Base-by-base conservation (phyloP, 1,140 invertebrate genomes). In the Euura lappo region DNA sequence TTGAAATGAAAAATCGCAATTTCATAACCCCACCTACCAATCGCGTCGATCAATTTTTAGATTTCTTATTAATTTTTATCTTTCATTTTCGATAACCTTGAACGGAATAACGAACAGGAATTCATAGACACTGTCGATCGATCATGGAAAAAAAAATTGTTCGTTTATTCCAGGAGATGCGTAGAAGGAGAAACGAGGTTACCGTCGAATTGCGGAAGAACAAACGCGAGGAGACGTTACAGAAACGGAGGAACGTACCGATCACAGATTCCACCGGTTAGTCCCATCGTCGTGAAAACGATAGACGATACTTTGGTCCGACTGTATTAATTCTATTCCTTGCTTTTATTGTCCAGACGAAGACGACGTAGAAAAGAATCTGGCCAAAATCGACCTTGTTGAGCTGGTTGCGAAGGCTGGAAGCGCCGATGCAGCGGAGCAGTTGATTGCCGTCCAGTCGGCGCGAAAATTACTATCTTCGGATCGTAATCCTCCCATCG, bases 401-500 rank as follows among this genome's bases (percentile, higher is more conserved):
- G 84, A 93, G 76, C 86, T 97, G 73, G 94, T 96, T 68, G 86
- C 88, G 77, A 94, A 94, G 80, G 94, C 94, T 46, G 91, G 89
- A 4, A 92, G 91, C 83, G 79, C 84, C n/a, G 90, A 95, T 80
- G 92, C 93, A 69, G 89, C 90, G 42, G 85, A 93, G 79, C 95
- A 97, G 86, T 90, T 97, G 77, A 87, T 90, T 77, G 95, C 95
- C 68, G 95, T 97, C 4, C 95, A 97, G 84, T 92, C 95, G 46
- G 95, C 95, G 69, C 90, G 98, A 74, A 99, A 99, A 88, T 89
- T 99, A 71, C 89, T 99, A 4, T 99, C 98, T 3, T 97, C 96
- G 65, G 98, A 99, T 88, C 93, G 96, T 78, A 99, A 99, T 90
- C 98, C 98, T 78, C 98, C 98, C n/a, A 99, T 99, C 81, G 96